Percentiles rank a stretch among this genome's conserved stretches.
Conservation (phyloP, 2,797 vertebrate genomes). For the Takifugu ocellatus region DNA sequence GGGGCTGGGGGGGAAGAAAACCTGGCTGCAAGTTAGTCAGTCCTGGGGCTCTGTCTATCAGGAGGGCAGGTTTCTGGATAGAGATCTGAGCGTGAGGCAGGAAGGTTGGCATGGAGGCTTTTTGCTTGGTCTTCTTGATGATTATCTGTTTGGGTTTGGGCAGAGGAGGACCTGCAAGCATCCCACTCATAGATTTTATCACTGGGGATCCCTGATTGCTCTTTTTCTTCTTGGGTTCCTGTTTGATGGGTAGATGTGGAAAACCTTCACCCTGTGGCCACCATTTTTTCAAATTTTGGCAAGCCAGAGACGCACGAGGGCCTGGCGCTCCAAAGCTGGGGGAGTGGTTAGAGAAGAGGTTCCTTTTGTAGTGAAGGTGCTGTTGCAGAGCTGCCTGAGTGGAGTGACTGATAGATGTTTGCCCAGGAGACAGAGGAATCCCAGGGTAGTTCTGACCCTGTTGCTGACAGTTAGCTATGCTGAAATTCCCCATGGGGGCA, state of each 20-base stretch:
- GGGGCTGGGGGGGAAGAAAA: constrained; percentile 55
- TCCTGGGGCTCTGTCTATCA: constrained; percentile 56
- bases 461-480: constrained; percentile 72
- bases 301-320: constrained; percentile 49
- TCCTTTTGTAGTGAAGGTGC: constrained; percentile 94
- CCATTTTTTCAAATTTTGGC: constrained; percentile 79
- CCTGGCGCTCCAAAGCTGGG: constrained; percentile 49
- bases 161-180: constrained; percentile 53
- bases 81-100: constrained; percentile 85
- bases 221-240: constrained; percentile 88
- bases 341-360: constrained; percentile 84
- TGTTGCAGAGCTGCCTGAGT: constrained; percentile 94
- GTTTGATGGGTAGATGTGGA: constrained; percentile 69
- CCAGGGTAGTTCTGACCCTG: constrained; percentile 61
- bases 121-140: constrained; percentile 90
- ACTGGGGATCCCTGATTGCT: constrained; percentile 74
- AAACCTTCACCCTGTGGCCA: constrained; percentile 80
- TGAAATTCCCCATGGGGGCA: constrained; percentile 64
- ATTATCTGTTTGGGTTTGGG: constrained; percentile 86
- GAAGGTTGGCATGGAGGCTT: constrained; percentile 88
- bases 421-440: constrained; percentile 65
- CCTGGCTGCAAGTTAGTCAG: constrained; percentile 71
- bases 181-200: constrained; percentile 67
- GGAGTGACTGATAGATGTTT: constrained; percentile 81
- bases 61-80: constrained; percentile 66